These are phyloP conservation scores for Pangasius macronema DNA, from an alignment of 2,797 vertebrate species.

Conservation along the genomic window DNA sequence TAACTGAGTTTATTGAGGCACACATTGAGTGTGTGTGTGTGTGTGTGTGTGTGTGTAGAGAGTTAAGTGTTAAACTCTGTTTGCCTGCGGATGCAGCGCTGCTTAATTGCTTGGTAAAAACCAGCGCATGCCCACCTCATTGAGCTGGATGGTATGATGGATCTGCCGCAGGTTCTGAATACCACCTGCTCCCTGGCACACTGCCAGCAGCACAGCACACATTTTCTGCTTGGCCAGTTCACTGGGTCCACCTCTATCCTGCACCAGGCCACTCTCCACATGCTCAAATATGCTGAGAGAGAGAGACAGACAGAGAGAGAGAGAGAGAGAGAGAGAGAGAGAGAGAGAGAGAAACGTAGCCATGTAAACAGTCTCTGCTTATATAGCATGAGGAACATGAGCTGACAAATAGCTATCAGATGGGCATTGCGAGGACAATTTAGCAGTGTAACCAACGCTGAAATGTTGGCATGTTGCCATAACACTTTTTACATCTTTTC, in stretches of 20 bases:
- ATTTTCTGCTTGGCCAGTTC: slow-evolving; percentile 98
- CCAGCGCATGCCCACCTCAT: slow-evolving; percentile 97
- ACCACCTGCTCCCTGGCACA: slow-evolving; percentile 99
- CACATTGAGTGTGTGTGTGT: neutral
- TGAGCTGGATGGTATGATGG: slow-evolving; percentile 99
- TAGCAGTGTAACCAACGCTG: slow-evolving; percentile 51
- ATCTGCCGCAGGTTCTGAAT: slow-evolving; percentile 96
- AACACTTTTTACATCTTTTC: slow-evolving; percentile 25
- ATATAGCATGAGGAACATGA: slow-evolving; percentile 42
- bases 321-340: slow-evolving; percentile 47
- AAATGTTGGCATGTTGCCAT: slow-evolving; percentile 41
- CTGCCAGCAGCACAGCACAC: slow-evolving; percentile 95
- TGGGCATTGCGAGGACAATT: slow-evolving; percentile 49
- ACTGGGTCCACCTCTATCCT: slow-evolving; percentile 77
- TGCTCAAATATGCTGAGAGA: slow-evolving; percentile 76
- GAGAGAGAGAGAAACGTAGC: slow-evolving; percentile 36
- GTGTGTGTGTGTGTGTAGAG: neutral
- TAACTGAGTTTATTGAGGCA: neutral
- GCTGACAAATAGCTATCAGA: slow-evolving; percentile 49
- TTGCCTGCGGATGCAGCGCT: slow-evolving; percentile 86
- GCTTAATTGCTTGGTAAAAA: slow-evolving; percentile 96
- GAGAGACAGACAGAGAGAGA: slow-evolving; percentile 27
- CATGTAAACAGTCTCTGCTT: slow-evolving; percentile 37
- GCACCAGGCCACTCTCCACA: slow-evolving; percentile 64
- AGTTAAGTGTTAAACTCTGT: slow-evolving; percentile 48